A percentile compares a stretch with the other conserved stretches of the same genome.
Conservation (phyloP, 2,797 vertebrate genomes). For the Muscicapa striata region DNA sequence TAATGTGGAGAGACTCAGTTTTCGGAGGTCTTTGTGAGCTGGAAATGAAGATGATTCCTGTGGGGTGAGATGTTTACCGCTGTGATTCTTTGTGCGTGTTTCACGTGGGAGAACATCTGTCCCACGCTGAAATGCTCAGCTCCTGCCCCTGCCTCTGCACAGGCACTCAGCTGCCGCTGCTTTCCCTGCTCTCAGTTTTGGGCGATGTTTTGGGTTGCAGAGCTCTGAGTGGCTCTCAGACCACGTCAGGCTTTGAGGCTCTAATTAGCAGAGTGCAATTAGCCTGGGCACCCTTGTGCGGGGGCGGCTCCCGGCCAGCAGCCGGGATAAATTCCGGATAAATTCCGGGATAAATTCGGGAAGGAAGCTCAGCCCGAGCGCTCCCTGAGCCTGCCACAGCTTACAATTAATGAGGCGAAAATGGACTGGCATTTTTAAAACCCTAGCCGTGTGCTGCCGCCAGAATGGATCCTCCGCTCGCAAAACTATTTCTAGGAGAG, state of each 20-base stretch:
- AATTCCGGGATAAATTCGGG: not conserved
- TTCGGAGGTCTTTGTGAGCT: not conserved
- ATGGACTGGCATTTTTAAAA: not conserved
- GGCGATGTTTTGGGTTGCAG: not conserved
- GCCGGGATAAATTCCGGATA: not conserved
- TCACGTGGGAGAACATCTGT: not conserved
- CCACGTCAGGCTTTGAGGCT: not conserved
- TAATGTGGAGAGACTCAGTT: not conserved
- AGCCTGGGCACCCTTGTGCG: not conserved
- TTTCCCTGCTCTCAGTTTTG: not conserved
- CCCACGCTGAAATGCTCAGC: not conserved
- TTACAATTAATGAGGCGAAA: not conserved
- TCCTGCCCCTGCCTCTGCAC: not conserved
- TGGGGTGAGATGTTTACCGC: not conserved
- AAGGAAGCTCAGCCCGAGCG: not conserved
- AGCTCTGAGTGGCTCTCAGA: not conserved
- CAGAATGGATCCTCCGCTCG: not conserved
- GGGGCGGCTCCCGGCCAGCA: not conserved
- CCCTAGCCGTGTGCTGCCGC: not conserved
- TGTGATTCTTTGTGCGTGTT: not conserved
- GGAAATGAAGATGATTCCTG: not conserved
- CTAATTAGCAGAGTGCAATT: not conserved
- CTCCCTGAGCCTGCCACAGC: not conserved
- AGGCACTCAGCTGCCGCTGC: accelerated
- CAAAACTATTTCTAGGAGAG: not conserved